phyloP scores from a whole-genome alignment of 1,140 invertebrate genomes.

The Zaprionus africanus region DNA sequence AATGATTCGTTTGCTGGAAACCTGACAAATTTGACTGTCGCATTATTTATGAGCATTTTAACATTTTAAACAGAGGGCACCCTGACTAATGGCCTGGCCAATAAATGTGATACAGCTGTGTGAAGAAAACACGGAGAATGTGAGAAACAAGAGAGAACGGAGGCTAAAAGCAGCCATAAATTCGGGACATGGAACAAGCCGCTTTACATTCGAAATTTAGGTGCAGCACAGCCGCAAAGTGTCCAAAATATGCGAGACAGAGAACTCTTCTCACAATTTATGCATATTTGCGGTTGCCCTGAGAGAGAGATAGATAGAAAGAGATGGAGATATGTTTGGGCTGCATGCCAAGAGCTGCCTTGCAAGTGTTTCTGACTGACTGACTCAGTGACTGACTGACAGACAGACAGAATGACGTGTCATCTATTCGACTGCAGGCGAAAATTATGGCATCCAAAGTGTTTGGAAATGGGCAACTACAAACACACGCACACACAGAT shows the following conservation, averaged over 20 bases:
- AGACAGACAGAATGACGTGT: slow-evolving; percentile 52
- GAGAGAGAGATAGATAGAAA: neutral
- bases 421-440: slow-evolving; percentile 69
- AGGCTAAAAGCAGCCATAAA: slow-evolving; percentile 67
- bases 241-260: slow-evolving; percentile 33
- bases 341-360: slow-evolving; percentile 7
- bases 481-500: neutral
- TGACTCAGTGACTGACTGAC: slow-evolving; percentile 9
- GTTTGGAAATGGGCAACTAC: neutral
- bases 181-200: slow-evolving; percentile 41
- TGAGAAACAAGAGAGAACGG: neutral
- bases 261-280: slow-evolving; percentile 25
- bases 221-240: slow-evolving; percentile 31
- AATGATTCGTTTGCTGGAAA: slow-evolving; percentile 45
- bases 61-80: slow-evolving; percentile 51
- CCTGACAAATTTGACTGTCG: slow-evolving; percentile 40
- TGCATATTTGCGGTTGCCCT: slow-evolving; percentile 35
- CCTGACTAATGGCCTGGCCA: slow-evolving; percentile 25
- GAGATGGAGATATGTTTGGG: neutral
- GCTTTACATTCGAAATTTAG: slow-evolving; percentile 36
- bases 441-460: slow-evolving; percentile 39
- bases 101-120: slow-evolving; percentile 63
- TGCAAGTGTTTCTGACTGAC: slow-evolving; percentile 12
- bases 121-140: slow-evolving; percentile 13
- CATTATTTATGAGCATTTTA: slow-evolving; percentile 71